phyloP scores from a whole-genome alignment of 2,797 vertebrate genomes.

The Clamator glandarius region DNA sequence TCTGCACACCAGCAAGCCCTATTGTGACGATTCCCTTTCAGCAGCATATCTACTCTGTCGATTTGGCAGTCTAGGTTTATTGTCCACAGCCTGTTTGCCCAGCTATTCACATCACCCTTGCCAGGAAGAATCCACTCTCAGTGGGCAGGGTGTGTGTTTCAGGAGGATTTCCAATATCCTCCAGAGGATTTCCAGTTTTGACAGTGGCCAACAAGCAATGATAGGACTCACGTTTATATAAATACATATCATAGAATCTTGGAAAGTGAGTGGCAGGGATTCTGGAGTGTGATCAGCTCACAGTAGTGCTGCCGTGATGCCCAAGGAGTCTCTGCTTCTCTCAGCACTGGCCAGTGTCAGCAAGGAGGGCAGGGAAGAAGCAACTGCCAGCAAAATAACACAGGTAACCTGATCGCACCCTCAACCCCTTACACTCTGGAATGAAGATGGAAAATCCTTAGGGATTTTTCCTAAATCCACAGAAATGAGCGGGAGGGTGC shows the following conservation, averaged over 20 bases:
- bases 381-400: background rate
- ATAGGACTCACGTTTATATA: background rate
- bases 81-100: background rate
- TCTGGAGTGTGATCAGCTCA: background rate
- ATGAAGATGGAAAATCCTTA: background rate
- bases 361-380: background rate
- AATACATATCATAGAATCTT: background rate
- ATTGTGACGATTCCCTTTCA: background rate
- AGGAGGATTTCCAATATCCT: background rate
- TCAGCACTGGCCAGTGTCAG: background rate
- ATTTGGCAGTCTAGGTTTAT: background rate
- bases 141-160: background rate
- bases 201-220: background rate
- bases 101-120: background rate
- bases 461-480: background rate
- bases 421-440: background rate
- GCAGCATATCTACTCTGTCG: background rate
- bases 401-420: background rate
- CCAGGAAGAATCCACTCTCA: background rate
- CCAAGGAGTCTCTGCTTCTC: background rate
- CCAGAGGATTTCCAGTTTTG: background rate
- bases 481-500: background rate
- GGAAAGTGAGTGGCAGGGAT: background rate
- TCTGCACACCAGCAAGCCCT: background rate
- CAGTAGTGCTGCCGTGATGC: background rate